phyloP scores from a whole-genome alignment of 2,888 invertebrate species.

The Pseudeuparius sepicola region DNA sequence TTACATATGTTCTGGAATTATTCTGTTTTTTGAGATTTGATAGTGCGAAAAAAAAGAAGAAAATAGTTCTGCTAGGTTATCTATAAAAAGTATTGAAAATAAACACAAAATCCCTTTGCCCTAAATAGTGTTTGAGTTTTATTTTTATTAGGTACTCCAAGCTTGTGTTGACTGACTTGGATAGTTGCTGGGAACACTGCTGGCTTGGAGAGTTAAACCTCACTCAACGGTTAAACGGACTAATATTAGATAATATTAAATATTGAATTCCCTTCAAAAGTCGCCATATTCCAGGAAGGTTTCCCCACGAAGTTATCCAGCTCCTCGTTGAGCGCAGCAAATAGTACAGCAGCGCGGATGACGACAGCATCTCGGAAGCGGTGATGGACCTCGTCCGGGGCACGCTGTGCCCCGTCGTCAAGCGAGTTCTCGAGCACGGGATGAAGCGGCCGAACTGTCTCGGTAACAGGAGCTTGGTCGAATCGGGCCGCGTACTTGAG shows the following conservation, averaged over 20 bases:
- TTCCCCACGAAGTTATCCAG: slow-evolving; percentile 94
- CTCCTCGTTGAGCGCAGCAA: slow-evolving; percentile 91
- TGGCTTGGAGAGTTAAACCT: slow-evolving; percentile 98
- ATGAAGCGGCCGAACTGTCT: slow-evolving; percentile 85
- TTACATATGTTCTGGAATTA: too few species aligned
- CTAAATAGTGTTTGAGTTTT: too few species aligned
- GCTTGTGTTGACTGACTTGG: too few species aligned
- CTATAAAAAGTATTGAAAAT: too few species aligned
- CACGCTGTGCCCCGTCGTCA: slow-evolving; percentile 83
- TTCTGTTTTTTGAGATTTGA: too few species aligned
- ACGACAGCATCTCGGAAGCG: slow-evolving; percentile 93
- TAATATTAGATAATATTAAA: slow-evolving; percentile 56
- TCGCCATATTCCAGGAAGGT: slow-evolving; percentile 62
- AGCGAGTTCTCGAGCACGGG: slow-evolving; percentile 89
- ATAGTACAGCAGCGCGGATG: slow-evolving; percentile 84
- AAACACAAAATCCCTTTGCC: too few species aligned
- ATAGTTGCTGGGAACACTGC: too few species aligned
- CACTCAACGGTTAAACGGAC: too few species aligned
- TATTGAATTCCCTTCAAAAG: not conserved
- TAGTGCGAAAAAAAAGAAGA: too few species aligned
- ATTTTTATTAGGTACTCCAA: too few species aligned
- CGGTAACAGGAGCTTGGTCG: slow-evolving; percentile 36
- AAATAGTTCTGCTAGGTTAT: too few species aligned
- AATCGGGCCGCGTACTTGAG: too few species aligned
- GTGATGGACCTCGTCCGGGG: slow-evolving; percentile 95